phyloP scores from a whole-genome alignment of 2,797 vertebrate genomes.

The Onychomys leucogaster region DNA sequence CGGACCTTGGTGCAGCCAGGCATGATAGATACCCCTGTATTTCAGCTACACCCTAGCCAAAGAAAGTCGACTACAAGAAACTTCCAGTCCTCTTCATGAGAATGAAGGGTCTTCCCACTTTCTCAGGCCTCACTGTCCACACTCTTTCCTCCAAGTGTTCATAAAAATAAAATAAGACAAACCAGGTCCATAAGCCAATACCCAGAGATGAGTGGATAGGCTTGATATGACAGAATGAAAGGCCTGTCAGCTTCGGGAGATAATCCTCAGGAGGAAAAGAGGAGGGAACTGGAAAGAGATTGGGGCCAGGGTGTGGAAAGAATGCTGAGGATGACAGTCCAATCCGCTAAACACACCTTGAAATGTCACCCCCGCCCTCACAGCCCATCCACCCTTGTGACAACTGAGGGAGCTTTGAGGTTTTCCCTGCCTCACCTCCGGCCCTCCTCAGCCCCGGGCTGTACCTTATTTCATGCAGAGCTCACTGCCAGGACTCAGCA shows the following conservation, averaged over 20 bases:
- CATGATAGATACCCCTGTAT: constrained; percentile 68
- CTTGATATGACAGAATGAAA: accelerated
- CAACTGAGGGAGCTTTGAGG: neutral
- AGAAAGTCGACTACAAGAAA: constrained; percentile 74
- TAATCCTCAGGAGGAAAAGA: neutral
- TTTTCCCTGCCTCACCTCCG: neutral
- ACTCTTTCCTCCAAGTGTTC: neutral
- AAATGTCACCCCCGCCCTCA: neutral
- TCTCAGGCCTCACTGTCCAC: neutral
- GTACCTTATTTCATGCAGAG: neutral
- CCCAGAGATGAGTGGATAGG: neutral
- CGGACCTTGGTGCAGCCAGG: constrained; percentile 35
- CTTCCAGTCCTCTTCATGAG: constrained; percentile 81
- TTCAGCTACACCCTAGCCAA: constrained; percentile 66
- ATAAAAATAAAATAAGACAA: constrained; percentile 54
- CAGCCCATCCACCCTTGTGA: neutral
- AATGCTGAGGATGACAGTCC: neutral
- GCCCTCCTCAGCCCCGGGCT: neutral
- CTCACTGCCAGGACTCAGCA: constrained; percentile 58
- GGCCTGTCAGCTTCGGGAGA: neutral
- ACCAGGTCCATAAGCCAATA: neutral
- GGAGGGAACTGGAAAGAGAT: neutral
- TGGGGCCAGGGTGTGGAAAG: neutral
- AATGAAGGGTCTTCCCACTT: constrained; percentile 49
- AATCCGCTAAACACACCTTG: neutral